Percentiles rank a stretch among this genome's conserved stretches.
These are phyloP conservation scores for Clitarchus hookeri DNA, from an alignment of 2,888 invertebrate species.

Conservation along the genomic window DNA sequence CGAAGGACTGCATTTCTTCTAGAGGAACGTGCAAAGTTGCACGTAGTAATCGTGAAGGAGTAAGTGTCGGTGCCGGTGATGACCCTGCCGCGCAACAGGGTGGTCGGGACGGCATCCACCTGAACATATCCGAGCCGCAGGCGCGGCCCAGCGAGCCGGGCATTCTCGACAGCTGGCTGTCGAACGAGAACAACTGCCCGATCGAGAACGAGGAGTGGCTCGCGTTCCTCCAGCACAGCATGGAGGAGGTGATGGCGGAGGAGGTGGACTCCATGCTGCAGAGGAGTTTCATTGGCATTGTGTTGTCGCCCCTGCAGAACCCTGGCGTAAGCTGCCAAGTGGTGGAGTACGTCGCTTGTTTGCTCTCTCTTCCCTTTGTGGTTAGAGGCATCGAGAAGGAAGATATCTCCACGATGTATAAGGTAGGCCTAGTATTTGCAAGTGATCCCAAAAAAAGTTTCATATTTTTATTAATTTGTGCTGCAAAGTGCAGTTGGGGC, in stretches of 20 bases:
- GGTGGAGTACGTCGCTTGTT: conserved; percentile 64
- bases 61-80: neutral
- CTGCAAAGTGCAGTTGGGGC: too few relatives aligned
- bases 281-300: conserved; percentile 59
- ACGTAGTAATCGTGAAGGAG: neutral
- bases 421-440: conserved; percentile 3
- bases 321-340: conserved; percentile 66
- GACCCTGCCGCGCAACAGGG: neutral
- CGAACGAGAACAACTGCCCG: conserved; percentile 55
- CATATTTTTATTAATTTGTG: too few relatives aligned
- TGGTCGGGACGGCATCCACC: too few relatives aligned
- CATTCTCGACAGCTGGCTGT: conserved; percentile 32
- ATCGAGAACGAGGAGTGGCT: conserved; percentile 88
- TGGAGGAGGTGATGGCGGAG: conserved; percentile 80
- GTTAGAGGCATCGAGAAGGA: conserved; percentile 55
- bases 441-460: neutral
- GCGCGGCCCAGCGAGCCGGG: neutral
- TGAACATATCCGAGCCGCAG: neutral
- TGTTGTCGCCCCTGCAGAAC: conserved; percentile 68
- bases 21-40: neutral
- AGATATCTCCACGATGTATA: conserved; percentile 50
- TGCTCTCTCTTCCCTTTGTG: conserved; percentile 68
- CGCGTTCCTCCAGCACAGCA: conserved; percentile 78
- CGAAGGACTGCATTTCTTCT: neutral
- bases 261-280: conserved; percentile 77